Percentiles rank a stretch among this genome's conserved stretches.
phyloP scores from a whole-genome alignment of 1,140 invertebrate species.

The Eciton burchellii region DNA sequence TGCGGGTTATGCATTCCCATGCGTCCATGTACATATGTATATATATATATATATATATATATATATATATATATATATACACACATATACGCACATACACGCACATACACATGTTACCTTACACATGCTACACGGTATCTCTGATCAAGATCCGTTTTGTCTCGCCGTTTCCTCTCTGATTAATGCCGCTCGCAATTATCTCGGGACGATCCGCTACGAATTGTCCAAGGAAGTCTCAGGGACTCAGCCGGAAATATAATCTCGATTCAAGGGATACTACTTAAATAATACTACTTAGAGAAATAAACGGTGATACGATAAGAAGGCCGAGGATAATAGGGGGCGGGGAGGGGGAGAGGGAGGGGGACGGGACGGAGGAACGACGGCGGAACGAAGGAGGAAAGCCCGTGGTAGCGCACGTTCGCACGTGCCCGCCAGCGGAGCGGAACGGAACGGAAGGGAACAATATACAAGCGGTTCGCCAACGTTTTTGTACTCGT shows the following conservation, averaged over 20 bases:
- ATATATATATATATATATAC: not conserved
- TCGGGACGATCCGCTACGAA: slow-evolving; percentile 20
- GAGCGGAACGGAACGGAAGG: slow-evolving; percentile 34
- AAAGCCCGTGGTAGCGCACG: slow-evolving; percentile 40
- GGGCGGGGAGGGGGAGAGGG: not conserved
- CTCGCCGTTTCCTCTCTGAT: not conserved
- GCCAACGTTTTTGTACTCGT: slow-evolving; percentile 38
- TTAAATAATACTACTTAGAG: slow-evolving; percentile 40
- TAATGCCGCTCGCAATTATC: slow-evolving; percentile 3
- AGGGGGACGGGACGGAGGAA: not conserved
- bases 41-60: too few species aligned
- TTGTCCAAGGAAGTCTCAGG: slow-evolving; percentile 11
- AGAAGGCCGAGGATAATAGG: not conserved
- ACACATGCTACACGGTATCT: not conserved
- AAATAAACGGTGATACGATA: slow-evolving; percentile 23
- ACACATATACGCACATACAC: not conserved
- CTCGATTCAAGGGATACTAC: slow-evolving; percentile 16
- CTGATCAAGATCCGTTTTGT: not conserved
- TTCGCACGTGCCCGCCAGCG: slow-evolving; percentile 49
- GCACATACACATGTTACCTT: not conserved
- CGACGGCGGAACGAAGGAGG: not conserved
- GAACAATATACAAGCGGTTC: slow-evolving; percentile 53
- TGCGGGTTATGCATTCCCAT: not conserved
- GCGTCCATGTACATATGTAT: not conserved
- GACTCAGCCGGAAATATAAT: slow-evolving; percentile 42